Evolutionary conservation across 2,797 vertebrate species (phyloP), one percentile per base, ranked within the genome.

Genomic region (Myioborus miniatus): DNA sequence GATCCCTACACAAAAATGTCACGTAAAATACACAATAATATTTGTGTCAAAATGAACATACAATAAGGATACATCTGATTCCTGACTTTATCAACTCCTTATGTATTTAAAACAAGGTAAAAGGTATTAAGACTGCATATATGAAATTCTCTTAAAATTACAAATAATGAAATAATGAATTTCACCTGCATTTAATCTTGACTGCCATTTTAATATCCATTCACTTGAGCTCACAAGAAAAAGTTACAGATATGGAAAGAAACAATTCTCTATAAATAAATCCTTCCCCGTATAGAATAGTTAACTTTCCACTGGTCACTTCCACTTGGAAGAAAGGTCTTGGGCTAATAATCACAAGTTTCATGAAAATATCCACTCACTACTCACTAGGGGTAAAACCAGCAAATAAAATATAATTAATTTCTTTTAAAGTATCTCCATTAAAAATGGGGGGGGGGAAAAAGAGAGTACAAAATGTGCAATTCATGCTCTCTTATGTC

Each of bases 391-490:
- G 16, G 27, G 6, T 3, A 6, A 88, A 82, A 87, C 13, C 1
- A 76, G n/a, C 15, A 65, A 89, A 83, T 34, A 20, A 79, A 83
- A 76, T 30, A 41, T 0, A 84, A 20, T 15, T 0, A 78, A 39
- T 59, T 74, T 78, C 20, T 71, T n/a, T 2, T 20, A 83, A 90
- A 86, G 1, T 53, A 30, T 53, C 19, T 32, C 52, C 24, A 52
- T 60, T 71, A 7, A 56, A 82, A 83, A 24, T 6, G 6, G 9
- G 12, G 12, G 34, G 34, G 5, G 6, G 16, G 13, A 43, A 46
- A 13, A 1, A 32, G 8, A 24, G 30, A 29, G 4, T 3, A 3
- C 7, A 18, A 30, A 18, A 7, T 41, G 4, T 17, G 24, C 15
- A 52, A 29, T 75, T 84, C 37, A 41, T 6, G 15, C 23, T 53